A percentile compares a stretch with the other conserved stretches of the same genome.
These are phyloP conservation scores for Centroberyx gerrardi DNA, from an alignment of 2,797 vertebrate species.

Conservation along the genomic window DNA sequence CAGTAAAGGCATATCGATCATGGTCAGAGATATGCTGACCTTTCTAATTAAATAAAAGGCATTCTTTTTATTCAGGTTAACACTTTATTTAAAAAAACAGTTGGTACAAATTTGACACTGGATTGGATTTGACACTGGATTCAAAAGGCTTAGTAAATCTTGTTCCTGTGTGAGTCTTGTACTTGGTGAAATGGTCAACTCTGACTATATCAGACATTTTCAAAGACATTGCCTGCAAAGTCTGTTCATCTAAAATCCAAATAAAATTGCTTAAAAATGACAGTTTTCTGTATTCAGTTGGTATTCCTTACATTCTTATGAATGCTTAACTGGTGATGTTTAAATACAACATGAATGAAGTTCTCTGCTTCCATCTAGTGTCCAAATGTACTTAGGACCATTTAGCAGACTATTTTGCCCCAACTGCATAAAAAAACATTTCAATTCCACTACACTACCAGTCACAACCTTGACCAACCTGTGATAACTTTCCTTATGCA, in stretches of 20 bases:
- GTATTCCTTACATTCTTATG: neutral
- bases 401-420: neutral
- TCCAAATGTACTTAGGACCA: neutral
- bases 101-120: slow-evolving; percentile 51
- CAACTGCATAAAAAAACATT: neutral
- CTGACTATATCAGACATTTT: slow-evolving; percentile 10
- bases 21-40: neutral
- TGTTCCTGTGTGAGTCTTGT: slow-evolving; percentile 21
- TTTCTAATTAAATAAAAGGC: slow-evolving; percentile 22
- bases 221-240: slow-evolving; percentile 25
- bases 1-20: neutral
- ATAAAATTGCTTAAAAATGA: slow-evolving; percentile 56
- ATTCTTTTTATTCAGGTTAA: slow-evolving; percentile 5
- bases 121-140: slow-evolving; percentile 23
- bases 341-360: neutral
- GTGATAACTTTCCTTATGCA: neutral
- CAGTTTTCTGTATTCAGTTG: slow-evolving; percentile 14
- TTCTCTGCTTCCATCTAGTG: slow-evolving; percentile 5
- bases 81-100: slow-evolving; percentile 49
- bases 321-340: slow-evolving; percentile 12
- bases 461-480: slow-evolving; percentile 41
- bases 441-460: neutral
- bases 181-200: neutral
- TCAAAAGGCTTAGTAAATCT: slow-evolving; percentile 25
- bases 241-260: slow-evolving; percentile 37